A percentile compares a stretch with the other conserved stretches of the same genome.
phyloP scores from a whole-genome alignment of 2,888 invertebrate species.

The Nomada fabriciana region DNA sequence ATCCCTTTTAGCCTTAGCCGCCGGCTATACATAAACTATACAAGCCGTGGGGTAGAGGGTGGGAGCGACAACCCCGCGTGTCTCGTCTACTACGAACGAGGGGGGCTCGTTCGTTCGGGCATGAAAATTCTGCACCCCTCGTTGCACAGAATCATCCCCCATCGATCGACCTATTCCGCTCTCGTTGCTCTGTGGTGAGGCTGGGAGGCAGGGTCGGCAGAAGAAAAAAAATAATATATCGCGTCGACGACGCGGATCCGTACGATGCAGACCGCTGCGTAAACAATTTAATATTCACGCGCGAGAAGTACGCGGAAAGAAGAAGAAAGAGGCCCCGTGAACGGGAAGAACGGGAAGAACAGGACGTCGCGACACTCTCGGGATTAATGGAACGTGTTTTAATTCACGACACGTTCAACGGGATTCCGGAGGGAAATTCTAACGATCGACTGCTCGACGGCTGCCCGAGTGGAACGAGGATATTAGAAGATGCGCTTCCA shows the following conservation, averaged over 20 bases:
- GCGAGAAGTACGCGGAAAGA: constrained; percentile 20
- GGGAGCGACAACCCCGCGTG: constrained; percentile 78
- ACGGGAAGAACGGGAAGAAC: not conserved
- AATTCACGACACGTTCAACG: constrained; percentile 45
- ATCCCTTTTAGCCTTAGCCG: constrained; percentile 71
- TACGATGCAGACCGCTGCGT: constrained; percentile 40
- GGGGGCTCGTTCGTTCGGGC: constrained; percentile 78
- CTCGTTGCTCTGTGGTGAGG: constrained; percentile 51
- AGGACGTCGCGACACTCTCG: constrained; percentile 12
- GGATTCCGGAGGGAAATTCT: constrained; percentile 19
- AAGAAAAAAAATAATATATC: constrained; percentile 34
- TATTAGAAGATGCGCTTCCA: constrained; percentile 3
- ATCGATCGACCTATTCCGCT: constrained; percentile 71
- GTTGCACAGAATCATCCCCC: constrained; percentile 75
- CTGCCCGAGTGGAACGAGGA: not conserved
- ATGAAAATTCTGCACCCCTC: constrained; percentile 79
- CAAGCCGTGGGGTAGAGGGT: constrained; percentile 50
- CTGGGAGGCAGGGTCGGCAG: constrained; percentile 10
- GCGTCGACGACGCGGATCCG: constrained; percentile 24
- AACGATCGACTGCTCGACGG: not conserved
- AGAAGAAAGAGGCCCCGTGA: not conserved
- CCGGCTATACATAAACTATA: constrained; percentile 69
- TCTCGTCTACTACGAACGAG: constrained; percentile 75
- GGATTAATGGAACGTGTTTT: constrained; percentile 50
- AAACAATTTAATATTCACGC: constrained; percentile 60